Conservation (phyloP, 2,797 vertebrate species). For the Ptychobarbus kaznakovi region DNA sequence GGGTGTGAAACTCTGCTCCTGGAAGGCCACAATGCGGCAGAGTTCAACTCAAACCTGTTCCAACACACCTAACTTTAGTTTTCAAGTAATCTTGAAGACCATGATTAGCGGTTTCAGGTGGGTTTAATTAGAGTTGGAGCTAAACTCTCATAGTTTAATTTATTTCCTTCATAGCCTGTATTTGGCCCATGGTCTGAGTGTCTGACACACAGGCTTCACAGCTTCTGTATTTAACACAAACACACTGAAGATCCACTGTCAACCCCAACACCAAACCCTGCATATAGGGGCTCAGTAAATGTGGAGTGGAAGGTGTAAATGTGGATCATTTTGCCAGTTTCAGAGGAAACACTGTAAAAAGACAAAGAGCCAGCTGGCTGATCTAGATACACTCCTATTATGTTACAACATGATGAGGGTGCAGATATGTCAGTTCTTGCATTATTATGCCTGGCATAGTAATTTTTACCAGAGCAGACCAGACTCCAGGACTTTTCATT, state of each 20-base stretch:
- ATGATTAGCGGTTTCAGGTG: not conserved
- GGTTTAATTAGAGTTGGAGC: not conserved
- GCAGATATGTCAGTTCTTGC: conserved; percentile 3
- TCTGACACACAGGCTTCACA: not conserved
- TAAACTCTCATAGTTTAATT: not conserved
- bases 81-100: not conserved
- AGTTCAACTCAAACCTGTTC: too few species aligned
- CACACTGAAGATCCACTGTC: not conserved
- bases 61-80: too few species aligned
- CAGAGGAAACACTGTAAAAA: conserved; percentile 21
- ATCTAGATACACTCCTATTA: conserved; percentile 31
- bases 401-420: conserved; percentile 5
- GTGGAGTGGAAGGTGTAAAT: conserved; percentile 28
- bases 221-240: conserved; percentile 1
- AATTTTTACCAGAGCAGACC: conserved; percentile 17
- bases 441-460: conserved; percentile 31
- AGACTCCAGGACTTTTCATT: conserved; percentile 22
- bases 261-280: conserved; percentile 11
- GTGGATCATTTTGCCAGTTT: conserved; percentile 5
- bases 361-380: conserved; percentile 18
- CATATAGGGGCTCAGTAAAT: conserved; percentile 4
- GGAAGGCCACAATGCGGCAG: too few species aligned
- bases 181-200: not conserved
- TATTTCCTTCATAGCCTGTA: not conserved
- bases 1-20: too few species aligned